Evolutionary conservation across 2,113 vertebrate species (phyloP).

Genomic region (Struthio camelus): DNA sequence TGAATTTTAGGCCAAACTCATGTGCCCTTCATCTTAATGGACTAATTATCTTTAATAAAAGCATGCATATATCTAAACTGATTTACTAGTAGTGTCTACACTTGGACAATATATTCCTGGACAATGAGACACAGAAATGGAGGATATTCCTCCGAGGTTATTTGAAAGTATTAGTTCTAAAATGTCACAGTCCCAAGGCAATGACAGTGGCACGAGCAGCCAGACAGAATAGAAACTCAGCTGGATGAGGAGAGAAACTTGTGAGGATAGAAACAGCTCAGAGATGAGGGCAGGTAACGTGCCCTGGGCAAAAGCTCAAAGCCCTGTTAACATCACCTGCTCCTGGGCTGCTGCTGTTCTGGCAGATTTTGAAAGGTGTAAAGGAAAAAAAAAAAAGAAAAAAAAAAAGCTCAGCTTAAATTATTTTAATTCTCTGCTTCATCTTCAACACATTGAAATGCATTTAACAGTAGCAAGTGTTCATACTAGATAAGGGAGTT

Average conservation of each 20-base stretch:
- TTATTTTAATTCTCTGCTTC: conserved; percentile 69
- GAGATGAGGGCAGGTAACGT: rapidly evolving
- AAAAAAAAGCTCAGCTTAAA: conserved; percentile 16
- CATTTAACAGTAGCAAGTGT: conserved; percentile 77
- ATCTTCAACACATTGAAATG: conserved; percentile 67
- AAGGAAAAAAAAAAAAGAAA: neutral
- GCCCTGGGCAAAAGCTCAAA: neutral
- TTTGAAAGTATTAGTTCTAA: neutral
- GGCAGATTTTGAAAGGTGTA: neutral
- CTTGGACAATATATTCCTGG: neutral
- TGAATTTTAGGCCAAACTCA: neutral
- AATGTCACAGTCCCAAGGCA: neutral
- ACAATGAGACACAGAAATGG: neutral
- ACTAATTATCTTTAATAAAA: neutral
- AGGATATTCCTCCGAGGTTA: neutral
- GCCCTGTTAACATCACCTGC: neutral
- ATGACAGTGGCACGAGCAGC: neutral
- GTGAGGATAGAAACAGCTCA: neutral
- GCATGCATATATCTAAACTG: neutral
- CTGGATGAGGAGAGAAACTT: neutral
- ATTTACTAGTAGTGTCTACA: neutral
- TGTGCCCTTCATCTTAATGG: neutral
- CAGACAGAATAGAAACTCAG: neutral
- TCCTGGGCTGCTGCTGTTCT: neutral
- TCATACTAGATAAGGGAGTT: conserved; percentile 82